Conservation (phyloP, 2,113 vertebrate species). For the Onychorhynchus coronatus region DNA sequence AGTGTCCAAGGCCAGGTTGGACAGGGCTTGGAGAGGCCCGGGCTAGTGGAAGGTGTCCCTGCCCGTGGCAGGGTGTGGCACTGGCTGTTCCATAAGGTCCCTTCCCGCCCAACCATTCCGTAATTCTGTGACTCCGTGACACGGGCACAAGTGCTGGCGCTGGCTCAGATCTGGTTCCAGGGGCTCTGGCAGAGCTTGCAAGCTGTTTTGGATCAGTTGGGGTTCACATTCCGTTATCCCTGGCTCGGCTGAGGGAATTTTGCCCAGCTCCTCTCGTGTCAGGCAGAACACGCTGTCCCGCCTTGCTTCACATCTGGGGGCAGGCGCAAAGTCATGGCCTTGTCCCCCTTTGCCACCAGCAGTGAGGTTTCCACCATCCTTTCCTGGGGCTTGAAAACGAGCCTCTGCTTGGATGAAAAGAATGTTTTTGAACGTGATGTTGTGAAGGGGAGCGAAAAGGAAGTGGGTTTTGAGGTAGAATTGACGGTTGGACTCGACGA, state of each 20-base stretch:
- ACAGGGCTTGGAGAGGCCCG: background rate
- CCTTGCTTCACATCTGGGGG: background rate
- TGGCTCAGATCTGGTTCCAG: background rate
- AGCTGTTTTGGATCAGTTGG: background rate
- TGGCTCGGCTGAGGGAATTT: background rate
- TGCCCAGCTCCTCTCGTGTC: background rate
- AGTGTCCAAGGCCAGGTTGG: background rate
- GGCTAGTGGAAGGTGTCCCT: background rate
- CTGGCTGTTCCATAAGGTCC: too few relatives aligned
- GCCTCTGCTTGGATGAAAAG: background rate
- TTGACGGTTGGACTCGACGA: background rate
- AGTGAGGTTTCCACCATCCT: background rate
- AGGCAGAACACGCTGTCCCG: background rate
- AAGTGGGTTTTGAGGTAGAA: background rate
- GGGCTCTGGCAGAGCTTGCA: background rate
- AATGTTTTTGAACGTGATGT: background rate
- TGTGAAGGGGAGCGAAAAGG: background rate
- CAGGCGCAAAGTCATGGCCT: fast-evolving
- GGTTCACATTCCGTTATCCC: background rate
- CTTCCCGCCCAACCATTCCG: background rate
- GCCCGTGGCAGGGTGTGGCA: background rate
- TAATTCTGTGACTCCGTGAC: background rate
- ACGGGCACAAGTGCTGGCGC: background rate
- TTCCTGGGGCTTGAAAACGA: background rate
- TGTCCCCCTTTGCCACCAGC: background rate